Evolutionary conservation across 2,797 vertebrate genomes (phyloP).

Genomic region (Thaleichthys pacificus): DNA sequence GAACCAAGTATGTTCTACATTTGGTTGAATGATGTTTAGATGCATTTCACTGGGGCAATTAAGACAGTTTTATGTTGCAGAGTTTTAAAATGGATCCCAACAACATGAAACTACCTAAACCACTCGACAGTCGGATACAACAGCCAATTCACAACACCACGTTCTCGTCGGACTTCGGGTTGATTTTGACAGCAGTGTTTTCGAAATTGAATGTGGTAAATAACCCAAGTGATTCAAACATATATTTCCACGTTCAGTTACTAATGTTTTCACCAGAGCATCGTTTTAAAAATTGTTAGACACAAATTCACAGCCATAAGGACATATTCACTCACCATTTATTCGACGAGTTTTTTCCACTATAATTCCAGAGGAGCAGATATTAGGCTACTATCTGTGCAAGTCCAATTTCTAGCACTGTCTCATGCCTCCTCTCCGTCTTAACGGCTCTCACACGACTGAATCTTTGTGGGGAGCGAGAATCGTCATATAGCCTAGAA

Average conservation of each 20-base stretch:
- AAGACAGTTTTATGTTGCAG: slow-evolving; percentile 98
- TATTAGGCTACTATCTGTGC: slow-evolving; percentile 43
- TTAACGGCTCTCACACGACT: slow-evolving; percentile 82
- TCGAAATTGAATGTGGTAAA: slow-evolving; percentile 12
- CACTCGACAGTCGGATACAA: slow-evolving; percentile 85
- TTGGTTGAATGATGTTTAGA: slow-evolving; percentile 55
- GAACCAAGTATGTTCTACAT: slow-evolving; percentile 15
- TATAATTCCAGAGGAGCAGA: slow-evolving; percentile 20
- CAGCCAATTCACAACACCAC: slow-evolving; percentile 44
- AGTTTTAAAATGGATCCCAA: slow-evolving; percentile 92
- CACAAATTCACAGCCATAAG: slow-evolving; percentile 35
- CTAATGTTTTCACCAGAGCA: background rate
- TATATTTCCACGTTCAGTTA: slow-evolving; percentile 8
- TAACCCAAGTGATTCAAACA: slow-evolving; percentile 29
- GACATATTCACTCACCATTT: slow-evolving; percentile 54
- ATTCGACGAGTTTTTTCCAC: slow-evolving; percentile 36
- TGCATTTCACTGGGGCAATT: slow-evolving; percentile 85
- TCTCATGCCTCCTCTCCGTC: slow-evolving; percentile 81
- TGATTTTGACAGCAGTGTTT: slow-evolving; percentile 43
- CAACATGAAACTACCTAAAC: slow-evolving; percentile 99
- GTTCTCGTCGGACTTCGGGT: slow-evolving; percentile 20
- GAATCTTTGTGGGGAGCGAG: slow-evolving; percentile 92
- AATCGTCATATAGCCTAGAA: slow-evolving; percentile 87
- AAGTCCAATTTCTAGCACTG: slow-evolving; percentile 46
- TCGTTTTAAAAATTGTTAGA: background rate